Evolutionary conservation across 2,888 invertebrate species (phyloP), one percentile per base, ranked within the genome.

Genomic region (Pristionchus japonicus): DNA sequence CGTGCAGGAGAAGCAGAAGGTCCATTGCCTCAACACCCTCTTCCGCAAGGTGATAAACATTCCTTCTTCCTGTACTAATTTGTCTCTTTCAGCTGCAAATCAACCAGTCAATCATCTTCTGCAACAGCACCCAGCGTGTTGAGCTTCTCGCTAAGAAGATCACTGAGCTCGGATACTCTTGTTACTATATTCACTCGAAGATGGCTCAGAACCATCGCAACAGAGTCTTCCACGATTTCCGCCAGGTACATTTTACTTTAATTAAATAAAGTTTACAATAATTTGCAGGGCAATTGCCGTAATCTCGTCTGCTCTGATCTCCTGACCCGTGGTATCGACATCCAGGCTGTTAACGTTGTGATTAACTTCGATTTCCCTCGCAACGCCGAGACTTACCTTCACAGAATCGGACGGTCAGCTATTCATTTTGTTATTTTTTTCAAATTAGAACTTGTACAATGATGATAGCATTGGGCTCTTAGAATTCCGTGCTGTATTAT

Each of bases 331-430:
- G 99, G 96, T 91, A 99, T 99, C 94, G 99, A 99, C 95, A 99
- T 99, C 94, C 99, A 86, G 96, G 99, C 99, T 87, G 99, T 99
- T 92, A 99, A 99, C 95, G 99, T 99, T 93, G 99, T 99, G 92
- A 99, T 99, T 95, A 99, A 99, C 96, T 99, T 99, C 95, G 99
- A 99, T 96, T 99, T 99, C 95, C 99, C 99, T 87, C 97, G 98
- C 95, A 99, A 99, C 97, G 98, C 99, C 86, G 99, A 99, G 95
- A 99, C 99, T 61, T 99, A 99, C 95, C 96, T 99, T 95, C 99
- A 99, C 96, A 97, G 99, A 95, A 99, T 99, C 95, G 99, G 99
- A 92, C 97, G 99, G 95, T 98, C 98, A 61, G 99, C 43, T 47
- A 3, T 17, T 23, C 27, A 20, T 2, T 83, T 34, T 61, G 4